These are phyloP conservation scores for Taurulus bubalis DNA, from an alignment of 2,113 vertebrate species.

Conservation along the genomic window DNA sequence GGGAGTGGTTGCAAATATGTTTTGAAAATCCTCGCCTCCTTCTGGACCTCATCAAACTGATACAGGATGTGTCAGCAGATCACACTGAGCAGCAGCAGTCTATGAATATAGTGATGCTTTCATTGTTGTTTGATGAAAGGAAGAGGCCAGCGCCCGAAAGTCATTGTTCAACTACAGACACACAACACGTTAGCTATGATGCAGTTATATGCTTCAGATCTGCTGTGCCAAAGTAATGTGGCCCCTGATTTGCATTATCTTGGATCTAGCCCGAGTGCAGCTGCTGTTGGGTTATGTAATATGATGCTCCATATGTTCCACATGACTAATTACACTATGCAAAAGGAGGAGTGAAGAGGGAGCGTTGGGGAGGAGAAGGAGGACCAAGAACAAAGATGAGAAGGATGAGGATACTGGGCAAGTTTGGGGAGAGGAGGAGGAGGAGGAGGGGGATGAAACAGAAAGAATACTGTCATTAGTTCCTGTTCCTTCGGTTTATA, in stretches of 20 bases:
- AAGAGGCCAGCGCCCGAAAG: conserved; percentile 35
- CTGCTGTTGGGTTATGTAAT: conserved; percentile 80
- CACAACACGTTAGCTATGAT: conserved; percentile 34
- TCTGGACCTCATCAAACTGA: conserved; percentile 9
- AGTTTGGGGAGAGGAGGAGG: conserved; percentile 35
- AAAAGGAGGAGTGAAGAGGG: conserved; percentile 49
- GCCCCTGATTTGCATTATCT: conserved; percentile 57
- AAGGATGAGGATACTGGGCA: conserved; percentile 27
- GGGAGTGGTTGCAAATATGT: not conserved
- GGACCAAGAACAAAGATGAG: conserved; percentile 44
- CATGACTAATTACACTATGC: conserved; percentile 73
- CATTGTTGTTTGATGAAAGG: conserved; percentile 44
- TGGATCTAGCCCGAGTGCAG: conserved; percentile 50
- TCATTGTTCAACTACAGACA: conserved; percentile 42
- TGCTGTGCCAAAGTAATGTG: conserved; percentile 26
- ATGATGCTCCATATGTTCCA: conserved; percentile 80
- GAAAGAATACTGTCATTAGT: conserved; percentile 71
- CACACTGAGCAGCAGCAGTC: conserved; percentile 12
- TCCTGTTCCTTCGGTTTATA: conserved; percentile 72
- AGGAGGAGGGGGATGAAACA: conserved; percentile 42
- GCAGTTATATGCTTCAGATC: conserved; percentile 47
- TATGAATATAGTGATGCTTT: conserved; percentile 37
- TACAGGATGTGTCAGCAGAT: conserved; percentile 4
- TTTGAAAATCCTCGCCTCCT: conserved; percentile 2
- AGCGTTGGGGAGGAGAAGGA: conserved; percentile 24